phyloP scores from a whole-genome alignment of 2,113 vertebrate genomes.

The Brienomyrus brachyistius region DNA sequence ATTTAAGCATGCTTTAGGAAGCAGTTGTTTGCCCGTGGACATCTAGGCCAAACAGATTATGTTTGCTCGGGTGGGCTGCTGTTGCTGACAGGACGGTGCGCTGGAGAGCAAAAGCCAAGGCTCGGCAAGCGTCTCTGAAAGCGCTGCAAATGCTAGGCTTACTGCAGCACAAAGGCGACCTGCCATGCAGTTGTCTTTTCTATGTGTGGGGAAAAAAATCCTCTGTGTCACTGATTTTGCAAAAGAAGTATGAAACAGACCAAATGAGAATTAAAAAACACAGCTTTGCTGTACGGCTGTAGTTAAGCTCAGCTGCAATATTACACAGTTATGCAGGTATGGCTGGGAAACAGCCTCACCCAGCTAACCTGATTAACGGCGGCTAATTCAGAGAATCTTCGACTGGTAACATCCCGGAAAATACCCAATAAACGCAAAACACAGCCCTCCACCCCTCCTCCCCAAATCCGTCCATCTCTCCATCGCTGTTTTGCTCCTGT shows the following conservation, averaged over 20 bases:
- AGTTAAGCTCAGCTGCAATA: not conserved
- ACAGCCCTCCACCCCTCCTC: not conserved
- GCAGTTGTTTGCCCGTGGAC: not conserved
- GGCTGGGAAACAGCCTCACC: too few relatives aligned
- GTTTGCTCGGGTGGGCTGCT: slow-evolving; percentile 47
- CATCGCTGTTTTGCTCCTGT: not conserved
- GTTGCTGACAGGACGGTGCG: slow-evolving; percentile 30
- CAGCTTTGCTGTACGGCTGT: not conserved
- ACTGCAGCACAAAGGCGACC: not conserved
- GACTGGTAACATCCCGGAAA: not conserved
- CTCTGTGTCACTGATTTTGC: not conserved
- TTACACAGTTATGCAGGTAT: not conserved
- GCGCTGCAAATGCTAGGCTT: not conserved
- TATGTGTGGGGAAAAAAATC: not conserved
- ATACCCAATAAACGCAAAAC: not conserved
- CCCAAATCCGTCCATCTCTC: not conserved
- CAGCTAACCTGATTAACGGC: not conserved
- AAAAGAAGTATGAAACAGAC: not conserved
- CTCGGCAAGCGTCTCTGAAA: not conserved
- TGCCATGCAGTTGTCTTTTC: not conserved
- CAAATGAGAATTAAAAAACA: not conserved
- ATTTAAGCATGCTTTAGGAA: not conserved
- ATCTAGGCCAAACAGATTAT: slow-evolving; percentile 50
- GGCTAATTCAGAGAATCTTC: not conserved
- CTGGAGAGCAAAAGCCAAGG: not conserved